A percentile compares a stretch with the other conserved stretches of the same genome.
phyloP scores from a whole-genome alignment of 2,888 invertebrate genomes.

The Sussaba pulchella region DNA sequence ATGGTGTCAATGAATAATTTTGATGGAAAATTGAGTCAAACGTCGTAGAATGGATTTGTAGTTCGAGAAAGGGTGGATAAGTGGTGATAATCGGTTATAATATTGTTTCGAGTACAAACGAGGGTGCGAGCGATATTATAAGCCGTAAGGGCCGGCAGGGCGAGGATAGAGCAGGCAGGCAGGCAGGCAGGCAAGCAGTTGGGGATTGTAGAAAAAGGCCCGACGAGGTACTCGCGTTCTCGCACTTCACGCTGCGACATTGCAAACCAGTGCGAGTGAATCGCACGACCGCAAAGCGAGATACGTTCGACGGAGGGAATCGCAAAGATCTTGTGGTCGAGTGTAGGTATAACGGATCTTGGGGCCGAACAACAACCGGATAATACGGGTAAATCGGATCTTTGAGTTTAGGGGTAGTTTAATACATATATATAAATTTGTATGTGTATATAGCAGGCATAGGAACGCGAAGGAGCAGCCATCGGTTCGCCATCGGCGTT shows the following conservation, averaged over 20 bases:
- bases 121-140: slow-evolving; percentile 60
- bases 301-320: slow-evolving; percentile 30
- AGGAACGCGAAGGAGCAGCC: background rate
- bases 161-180: background rate
- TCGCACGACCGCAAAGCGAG: slow-evolving; percentile 29
- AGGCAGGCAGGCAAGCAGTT: too few species aligned
- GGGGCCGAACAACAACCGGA: slow-evolving; percentile 68
- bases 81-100: slow-evolving; percentile 38
- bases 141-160: slow-evolving; percentile 36
- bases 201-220: background rate
- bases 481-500: slow-evolving; percentile 45
- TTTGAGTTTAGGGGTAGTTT: slow-evolving; percentile 52
- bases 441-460: slow-evolving; percentile 6
- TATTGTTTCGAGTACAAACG: slow-evolving; percentile 42
- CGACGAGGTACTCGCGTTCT: slow-evolving; percentile 11
- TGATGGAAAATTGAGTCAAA: slow-evolving; percentile 16
- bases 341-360: slow-evolving; percentile 68
- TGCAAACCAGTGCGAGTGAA: slow-evolving; percentile 17
- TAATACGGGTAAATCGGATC: slow-evolving; percentile 72
- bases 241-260: slow-evolving; percentile 52
- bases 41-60: slow-evolving; percentile 10
- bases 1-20: too few species aligned
- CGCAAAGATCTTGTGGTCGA: slow-evolving; percentile 19
- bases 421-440: slow-evolving; percentile 36
- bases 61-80: background rate